Conservation (phyloP, 2,797 vertebrate genomes). For the Alosa sapidissima region DNA sequence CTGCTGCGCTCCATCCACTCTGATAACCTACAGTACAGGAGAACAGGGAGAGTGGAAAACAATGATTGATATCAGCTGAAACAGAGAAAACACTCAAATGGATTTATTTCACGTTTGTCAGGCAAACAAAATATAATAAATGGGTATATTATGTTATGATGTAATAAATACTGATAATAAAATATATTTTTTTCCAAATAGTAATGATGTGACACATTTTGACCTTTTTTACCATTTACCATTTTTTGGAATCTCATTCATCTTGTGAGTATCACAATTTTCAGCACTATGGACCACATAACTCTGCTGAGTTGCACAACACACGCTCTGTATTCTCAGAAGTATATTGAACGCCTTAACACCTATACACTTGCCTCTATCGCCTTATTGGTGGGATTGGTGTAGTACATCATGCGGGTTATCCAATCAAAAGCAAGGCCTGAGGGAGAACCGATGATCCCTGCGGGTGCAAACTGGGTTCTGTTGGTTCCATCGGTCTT, state of each 20-base stretch:
- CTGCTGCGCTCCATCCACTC: conserved; percentile 70
- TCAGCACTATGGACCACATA: no score
- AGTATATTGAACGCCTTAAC: neutral
- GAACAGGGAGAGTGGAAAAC: neutral
- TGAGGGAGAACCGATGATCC: conserved; percentile 68
- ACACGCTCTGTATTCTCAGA: no score
- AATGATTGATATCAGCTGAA: neutral
- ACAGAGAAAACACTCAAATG: neutral
- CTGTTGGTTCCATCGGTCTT: conserved; percentile 69
- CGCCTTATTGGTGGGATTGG: conserved; percentile 65
- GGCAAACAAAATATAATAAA: no score
- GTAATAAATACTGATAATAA: no score
- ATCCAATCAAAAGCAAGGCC: conserved; percentile 79
- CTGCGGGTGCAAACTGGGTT: conserved; percentile 72
- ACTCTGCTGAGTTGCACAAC: no score
- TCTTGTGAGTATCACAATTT: no score
- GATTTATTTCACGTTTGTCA: neutral
- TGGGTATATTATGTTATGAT: no score
- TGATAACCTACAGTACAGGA: conserved; percentile 66
- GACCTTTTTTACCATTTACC: no score
- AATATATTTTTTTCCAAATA: no score
- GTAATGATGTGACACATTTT: no score
- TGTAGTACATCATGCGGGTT: conserved; percentile 72
- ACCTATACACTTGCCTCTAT: conserved; percentile 68
- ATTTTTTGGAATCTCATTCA: no score